Base-by-base conservation (phyloP, 2,797 vertebrate species). In the Crenuchus spilurus region DNA sequence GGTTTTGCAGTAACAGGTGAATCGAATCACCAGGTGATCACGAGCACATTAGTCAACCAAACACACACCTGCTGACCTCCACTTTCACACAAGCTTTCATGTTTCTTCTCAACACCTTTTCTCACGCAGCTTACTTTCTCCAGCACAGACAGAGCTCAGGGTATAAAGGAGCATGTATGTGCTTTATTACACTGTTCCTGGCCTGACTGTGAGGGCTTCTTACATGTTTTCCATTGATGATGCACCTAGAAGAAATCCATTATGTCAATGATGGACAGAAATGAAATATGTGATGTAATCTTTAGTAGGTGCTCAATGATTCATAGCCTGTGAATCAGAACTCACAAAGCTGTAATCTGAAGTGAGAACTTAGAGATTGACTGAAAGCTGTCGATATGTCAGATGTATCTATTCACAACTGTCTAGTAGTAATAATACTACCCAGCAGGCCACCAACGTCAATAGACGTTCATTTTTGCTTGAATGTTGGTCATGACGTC, bases 61-160 rank as follows among this genome's bases (percentile, higher is more conserved):
- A 66, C 10, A 67, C 82, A 84, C 82, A 90, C 84, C 86, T 88
- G 87, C 80, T 84, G 84, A 84, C 81, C 46, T 78, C 73, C 51
- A 73, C 60, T 74, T 30, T 46, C 55, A 76, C 80, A 83, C 75
- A 79, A 16, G 51, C 77, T 79, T 83, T 70, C 52, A 48, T 74
- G 58, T 55, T 76, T 75, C 55, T 67, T 39, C 58, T 79, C 57
- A 67, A 22, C 46, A 49, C 16, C 35, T 64, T 70, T 51, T 75
- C 70, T 57, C 70, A 51, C 65, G 49, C 41, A 20, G 66, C 4
- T 49, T 63, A 55, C 35, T 10, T 64, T 71, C 33, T 26, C 55
- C 35, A 62, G 41, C 41, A 16, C 11, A 42, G 60, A 4, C 13
- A 6, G 10, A 35, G 60, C 13, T 2, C 8, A 28, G 62, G 10